Conservation (phyloP, 2,797 vertebrate species). For the Avahi laniger region DNA sequence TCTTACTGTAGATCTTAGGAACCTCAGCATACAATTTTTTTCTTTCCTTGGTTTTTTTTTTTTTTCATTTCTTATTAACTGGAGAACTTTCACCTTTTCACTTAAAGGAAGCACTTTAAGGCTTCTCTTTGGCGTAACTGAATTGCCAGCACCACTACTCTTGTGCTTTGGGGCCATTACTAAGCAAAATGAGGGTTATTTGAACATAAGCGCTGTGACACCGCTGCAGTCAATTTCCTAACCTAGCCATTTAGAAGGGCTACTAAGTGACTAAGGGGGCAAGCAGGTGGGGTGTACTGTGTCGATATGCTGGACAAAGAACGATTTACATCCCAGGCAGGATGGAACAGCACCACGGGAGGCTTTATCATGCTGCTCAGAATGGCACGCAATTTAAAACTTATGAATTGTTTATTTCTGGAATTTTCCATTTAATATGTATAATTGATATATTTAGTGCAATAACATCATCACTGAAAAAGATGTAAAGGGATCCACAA, state of each 20-base stretch:
- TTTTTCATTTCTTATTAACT: not conserved
- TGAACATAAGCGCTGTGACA: not conserved
- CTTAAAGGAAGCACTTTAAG: not conserved
- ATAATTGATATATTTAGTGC: not conserved
- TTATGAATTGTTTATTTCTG: not conserved
- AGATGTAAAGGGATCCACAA: not conserved
- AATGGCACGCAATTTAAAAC: not conserved
- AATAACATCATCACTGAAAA: not conserved
- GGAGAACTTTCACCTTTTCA: not conserved
- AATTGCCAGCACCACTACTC: not conserved
- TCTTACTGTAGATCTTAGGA: not conserved
- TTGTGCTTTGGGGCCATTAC: not conserved
- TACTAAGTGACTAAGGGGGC: not conserved
- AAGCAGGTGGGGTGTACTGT: not conserved
- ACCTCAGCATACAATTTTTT: not conserved
- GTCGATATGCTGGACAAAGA: not conserved
- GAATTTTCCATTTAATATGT: not conserved
- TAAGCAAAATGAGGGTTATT: not conserved
- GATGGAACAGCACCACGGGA: not conserved
- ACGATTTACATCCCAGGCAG: not conserved
- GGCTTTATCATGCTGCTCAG: not conserved
- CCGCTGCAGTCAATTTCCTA: not conserved
- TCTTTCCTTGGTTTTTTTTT: not conserved
- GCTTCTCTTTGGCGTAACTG: not conserved
- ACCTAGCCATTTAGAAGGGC: not conserved